phyloP scores from a whole-genome alignment of 2,888 invertebrate species.

The Cheilosia vulpina region DNA sequence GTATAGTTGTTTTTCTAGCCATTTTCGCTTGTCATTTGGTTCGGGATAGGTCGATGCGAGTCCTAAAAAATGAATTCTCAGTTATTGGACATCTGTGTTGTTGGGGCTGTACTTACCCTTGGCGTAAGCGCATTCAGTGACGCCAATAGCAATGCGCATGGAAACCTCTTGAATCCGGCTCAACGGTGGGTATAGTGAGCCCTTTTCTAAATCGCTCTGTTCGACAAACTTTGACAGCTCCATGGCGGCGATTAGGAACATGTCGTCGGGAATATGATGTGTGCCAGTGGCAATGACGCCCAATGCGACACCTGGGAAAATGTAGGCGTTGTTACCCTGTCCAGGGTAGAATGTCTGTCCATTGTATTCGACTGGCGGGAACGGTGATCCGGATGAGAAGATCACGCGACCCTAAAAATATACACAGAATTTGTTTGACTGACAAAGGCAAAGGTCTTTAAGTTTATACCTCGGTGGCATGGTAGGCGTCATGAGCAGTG shows the following conservation, averaged over 20 bases:
- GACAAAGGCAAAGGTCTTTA: neutral
- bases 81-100: neutral
- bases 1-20: slow-evolving; percentile 90
- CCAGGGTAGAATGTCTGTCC: slow-evolving; percentile 94
- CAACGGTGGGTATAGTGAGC: slow-evolving; percentile 97
- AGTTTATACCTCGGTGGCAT: slow-evolving; percentile 89
- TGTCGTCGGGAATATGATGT: slow-evolving; percentile 95
- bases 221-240: slow-evolving; percentile 92
- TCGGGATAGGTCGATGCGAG: slow-evolving; percentile 94
- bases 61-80: slow-evolving; percentile 84
- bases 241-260: slow-evolving; percentile 97
- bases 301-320: slow-evolving; percentile 97
- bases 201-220: slow-evolving; percentile 91
- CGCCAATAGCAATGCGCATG: slow-evolving; percentile 92
- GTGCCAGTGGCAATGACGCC: slow-evolving; percentile 96
- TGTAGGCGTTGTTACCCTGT: slow-evolving; percentile 99
- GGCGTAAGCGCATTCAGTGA: slow-evolving; percentile 95
- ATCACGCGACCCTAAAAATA: slow-evolving; percentile 92
- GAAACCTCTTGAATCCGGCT: slow-evolving; percentile 93
- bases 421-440: neutral
- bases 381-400: slow-evolving; percentile 98
- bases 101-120: slow-evolving; percentile 86
- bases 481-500: slow-evolving; percentile 97
- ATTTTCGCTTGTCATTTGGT: slow-evolving; percentile 89
- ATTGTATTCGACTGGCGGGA: slow-evolving; percentile 91